Evolutionary conservation across 1,140 invertebrate genomes (phyloP), one percentile per base, ranked within the genome.

Genomic region (Bombus sibiricus): DNA sequence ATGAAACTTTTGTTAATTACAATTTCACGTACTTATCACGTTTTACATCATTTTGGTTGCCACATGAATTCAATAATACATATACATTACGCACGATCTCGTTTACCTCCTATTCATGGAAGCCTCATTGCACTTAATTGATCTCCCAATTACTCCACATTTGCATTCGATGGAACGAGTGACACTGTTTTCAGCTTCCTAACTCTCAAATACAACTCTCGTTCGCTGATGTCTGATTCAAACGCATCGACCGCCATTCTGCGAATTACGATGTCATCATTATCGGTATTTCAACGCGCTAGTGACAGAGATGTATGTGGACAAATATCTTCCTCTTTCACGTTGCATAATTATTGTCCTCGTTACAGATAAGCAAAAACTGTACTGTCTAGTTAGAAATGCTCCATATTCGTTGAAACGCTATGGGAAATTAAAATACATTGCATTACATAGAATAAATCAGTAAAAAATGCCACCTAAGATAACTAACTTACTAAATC

Each of bases 241-340:
- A 59, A 34, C 75, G 25, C 75, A 25, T 13, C 68, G 25, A n/a
- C 75, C 57, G 28, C 53, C 34, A 41, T 39, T 77, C 75, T 59
- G 25, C 75, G 34, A 77, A 77, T 77, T 77, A 77, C 75, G 75
- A 62, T 77, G 57, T 62, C 75, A 77, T 77, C 75, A 77, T 77
- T 77, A 77, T 77, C 75, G 75, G 37, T 77, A 41, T 62, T 77
- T 77, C 75, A 62, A 77, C 57, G 75, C 75, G 53, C 75, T 28
- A 62, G 25, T 77, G 75, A 62, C 75, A 77, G 28, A 57, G 37
- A 77, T n/a, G 28, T 62, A n/a, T 28, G 53, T 34, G 10, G 75
- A 34, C 37, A 62, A 77, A 77, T 53, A 37, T 77, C 25, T 37
- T 39, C 12, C 53, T 32, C 37, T 25, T 62, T 13, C 34, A 10